Evolutionary conservation across 2,797 vertebrate species (phyloP).

Genomic region (Protonibea diacanthus): DNA sequence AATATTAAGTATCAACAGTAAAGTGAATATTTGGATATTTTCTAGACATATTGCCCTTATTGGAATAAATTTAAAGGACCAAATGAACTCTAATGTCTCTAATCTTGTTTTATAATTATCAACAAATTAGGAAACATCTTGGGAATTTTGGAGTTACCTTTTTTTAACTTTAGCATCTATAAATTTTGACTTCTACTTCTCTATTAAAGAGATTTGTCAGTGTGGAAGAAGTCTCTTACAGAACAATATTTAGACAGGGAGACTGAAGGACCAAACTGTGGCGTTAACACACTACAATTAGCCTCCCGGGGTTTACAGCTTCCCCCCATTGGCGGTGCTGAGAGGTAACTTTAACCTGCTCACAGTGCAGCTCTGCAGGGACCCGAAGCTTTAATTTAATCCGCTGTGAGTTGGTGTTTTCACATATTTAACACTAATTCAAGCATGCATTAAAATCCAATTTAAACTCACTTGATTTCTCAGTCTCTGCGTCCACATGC

Average conservation of each 20-base stretch:
- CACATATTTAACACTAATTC: background rate
- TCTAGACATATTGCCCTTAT: background rate
- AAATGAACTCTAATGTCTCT: background rate
- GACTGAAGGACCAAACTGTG: too few species aligned
- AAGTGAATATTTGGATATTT: constrained; percentile 4
- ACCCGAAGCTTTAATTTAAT: background rate
- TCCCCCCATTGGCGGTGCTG: background rate
- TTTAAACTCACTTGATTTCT: constrained; percentile 59
- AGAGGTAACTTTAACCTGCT: constrained; percentile 10
- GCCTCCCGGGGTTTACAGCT: background rate
- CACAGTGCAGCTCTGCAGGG: background rate
- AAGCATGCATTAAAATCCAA: too few species aligned
- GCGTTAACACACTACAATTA: background rate
- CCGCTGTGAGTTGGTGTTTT: constrained; percentile 4
- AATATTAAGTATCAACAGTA: background rate
- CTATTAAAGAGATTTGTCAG: background rate
- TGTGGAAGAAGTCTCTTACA: background rate
- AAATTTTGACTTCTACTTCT: too few species aligned
- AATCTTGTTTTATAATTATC: background rate
- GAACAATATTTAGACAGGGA: background rate
- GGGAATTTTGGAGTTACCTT: background rate
- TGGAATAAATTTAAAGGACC: background rate
- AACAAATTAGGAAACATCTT: background rate
- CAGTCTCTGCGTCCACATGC: constrained; percentile 27
- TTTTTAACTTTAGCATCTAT: too few species aligned